phyloP scores from a whole-genome alignment of 2,888 invertebrate species.

The Tenthredo mesomela region DNA sequence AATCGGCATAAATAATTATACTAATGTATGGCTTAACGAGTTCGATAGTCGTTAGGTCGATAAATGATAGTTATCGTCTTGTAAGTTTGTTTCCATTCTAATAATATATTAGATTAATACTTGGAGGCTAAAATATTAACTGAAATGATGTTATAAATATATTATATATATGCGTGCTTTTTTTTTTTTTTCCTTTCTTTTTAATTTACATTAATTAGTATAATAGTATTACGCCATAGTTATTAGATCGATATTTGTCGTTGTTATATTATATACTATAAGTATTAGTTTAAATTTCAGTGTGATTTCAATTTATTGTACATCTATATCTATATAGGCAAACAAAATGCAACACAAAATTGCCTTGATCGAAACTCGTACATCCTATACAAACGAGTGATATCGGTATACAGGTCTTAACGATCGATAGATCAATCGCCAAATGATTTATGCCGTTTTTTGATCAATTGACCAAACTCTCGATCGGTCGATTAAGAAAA shows the following conservation, averaged over 20 bases:
- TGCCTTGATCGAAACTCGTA: constrained; percentile 18
- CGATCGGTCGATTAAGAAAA: no score
- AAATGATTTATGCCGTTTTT: not conserved
- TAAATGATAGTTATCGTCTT: not conserved
- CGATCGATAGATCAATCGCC: not conserved
- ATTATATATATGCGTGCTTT: constrained; percentile 22
- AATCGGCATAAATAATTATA: constrained; percentile 15
- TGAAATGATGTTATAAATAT: constrained; percentile 8
- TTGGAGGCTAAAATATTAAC: constrained; percentile 47
- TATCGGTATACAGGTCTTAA: not conserved
- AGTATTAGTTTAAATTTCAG: constrained; percentile 28
- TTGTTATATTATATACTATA: constrained; percentile 36
- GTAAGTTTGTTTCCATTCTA: constrained; percentile 51
- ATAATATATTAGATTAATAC: constrained; percentile 55
- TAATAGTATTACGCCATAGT: constrained; percentile 15
- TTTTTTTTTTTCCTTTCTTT: constrained; percentile 9
- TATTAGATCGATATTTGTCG: constrained; percentile 41
- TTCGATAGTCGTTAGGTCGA: constrained; percentile 27
- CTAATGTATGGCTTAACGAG: constrained; percentile 23
- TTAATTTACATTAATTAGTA: not conserved
- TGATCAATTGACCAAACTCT: no score
- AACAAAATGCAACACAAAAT: constrained; percentile 8
- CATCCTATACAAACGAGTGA: constrained; percentile 14
- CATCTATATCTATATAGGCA: no score
- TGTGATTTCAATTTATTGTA: constrained; percentile 23